Base-by-base conservation (phyloP, 2,113 vertebrate species). In the Macaca mulatta region DNA sequence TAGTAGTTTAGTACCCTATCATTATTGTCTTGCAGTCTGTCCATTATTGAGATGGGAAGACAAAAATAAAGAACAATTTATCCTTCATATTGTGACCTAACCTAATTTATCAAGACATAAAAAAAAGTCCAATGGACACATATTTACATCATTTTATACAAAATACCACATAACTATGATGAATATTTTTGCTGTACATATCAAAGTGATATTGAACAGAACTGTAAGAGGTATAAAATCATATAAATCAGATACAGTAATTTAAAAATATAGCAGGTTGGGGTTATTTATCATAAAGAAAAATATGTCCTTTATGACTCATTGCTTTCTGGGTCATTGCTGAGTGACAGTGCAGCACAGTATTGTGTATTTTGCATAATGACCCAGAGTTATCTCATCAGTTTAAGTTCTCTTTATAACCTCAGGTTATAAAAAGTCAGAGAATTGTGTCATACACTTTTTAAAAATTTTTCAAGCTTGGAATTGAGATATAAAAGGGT, bases 331-430 rank as follows among this genome's bases (percentile, higher is more conserved):
- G 95, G 90, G 94, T 97, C 95, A 90, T 82, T 81, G 70, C 25
- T 78, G 88, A 98, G 50, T 77, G 57, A 85, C 90, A 94, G 80
- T 59, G 38, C 50, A n/a, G 55, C 57, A 48, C 17, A 32, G 45
- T 61, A 79, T 88, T 96, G 55, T 94, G 64, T 96, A 79, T 88
- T 96, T 98, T 95, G 67, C 90, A 94, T 94, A 90, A 95, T 92
- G 64, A 96, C 80, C 80, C 57, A 55, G 52, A 89, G 80, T 93
- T 81, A 85, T 85, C 92, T 96, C 80, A 89, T 98, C 94, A 90
- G 59, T 96, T 94, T 90, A 93, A 95, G 45, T 96, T 97, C 92
- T 96, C 96, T 96, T 97, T 96, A 93, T 96, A 92, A 85, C 84
- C 70, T 90, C 35, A 78, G 78, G 67, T 77, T 95, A 84, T 95